These are phyloP conservation scores for Microhierax caerulescens DNA, from an alignment of 2,797 vertebrate genomes.

Conservation along the genomic window DNA sequence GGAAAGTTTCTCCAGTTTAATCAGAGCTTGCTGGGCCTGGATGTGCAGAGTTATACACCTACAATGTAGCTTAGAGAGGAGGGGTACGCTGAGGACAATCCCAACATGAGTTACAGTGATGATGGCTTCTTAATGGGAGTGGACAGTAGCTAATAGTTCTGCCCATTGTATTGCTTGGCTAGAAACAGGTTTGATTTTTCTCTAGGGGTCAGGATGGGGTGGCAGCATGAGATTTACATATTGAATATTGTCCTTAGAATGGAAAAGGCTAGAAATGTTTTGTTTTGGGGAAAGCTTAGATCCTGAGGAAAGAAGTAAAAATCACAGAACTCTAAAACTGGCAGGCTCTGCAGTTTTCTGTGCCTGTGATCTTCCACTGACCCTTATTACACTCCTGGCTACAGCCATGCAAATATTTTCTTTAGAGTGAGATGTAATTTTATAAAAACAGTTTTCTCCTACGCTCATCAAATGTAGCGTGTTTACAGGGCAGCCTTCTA, in stretches of 20 bases:
- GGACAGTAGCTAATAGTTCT: neutral
- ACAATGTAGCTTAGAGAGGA: neutral
- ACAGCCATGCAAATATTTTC: constrained; percentile 20
- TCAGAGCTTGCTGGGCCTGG: neutral
- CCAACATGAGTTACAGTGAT: neutral
- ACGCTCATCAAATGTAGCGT: neutral
- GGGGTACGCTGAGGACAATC: neutral
- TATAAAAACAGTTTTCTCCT: constrained; percentile 13
- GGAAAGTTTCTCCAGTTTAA: neutral
- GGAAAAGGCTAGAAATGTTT: neutral
- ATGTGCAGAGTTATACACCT: neutral
- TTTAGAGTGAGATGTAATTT: constrained; percentile 14
- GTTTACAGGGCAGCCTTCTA: neutral
- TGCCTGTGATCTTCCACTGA: constrained; percentile 22
- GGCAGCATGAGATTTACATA: constrained; percentile 5
- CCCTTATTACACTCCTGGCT: constrained; percentile 2
- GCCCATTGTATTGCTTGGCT: constrained; percentile 32
- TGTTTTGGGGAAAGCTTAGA: neutral
- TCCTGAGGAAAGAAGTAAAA: neutral
- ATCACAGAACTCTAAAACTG: neutral
- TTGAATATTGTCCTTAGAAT: neutral
- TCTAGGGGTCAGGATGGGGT: neutral
- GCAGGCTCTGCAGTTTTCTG: neutral
- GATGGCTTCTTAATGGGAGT: neutral
- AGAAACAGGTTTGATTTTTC: neutral